Conservation (phyloP, 2,113 vertebrate genomes). For the Progne subis region DNA sequence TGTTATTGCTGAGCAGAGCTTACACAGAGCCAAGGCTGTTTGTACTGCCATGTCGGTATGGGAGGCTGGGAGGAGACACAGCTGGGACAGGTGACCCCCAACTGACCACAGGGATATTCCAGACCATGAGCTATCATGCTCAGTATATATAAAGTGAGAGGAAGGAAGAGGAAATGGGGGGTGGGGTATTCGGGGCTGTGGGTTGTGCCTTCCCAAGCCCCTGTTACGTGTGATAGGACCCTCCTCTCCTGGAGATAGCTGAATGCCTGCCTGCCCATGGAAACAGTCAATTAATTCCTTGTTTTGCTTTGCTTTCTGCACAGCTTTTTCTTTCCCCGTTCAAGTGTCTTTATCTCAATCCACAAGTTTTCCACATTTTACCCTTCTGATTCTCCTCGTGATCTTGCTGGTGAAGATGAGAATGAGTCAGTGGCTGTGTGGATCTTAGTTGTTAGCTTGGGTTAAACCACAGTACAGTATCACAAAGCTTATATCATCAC, state of each 20-base stretch:
- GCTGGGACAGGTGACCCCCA: not conserved
- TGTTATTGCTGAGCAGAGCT: not conserved
- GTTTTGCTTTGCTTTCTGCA: not conserved
- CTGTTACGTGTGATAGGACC: fast-evolving
- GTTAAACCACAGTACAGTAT: not conserved
- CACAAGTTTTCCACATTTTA: not conserved
- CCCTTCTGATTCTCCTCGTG: fast-evolving
- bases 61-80: not conserved
- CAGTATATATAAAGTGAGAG: not conserved
- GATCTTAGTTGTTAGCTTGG: not conserved
- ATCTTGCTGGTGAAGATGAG: not conserved
- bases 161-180: not conserved
- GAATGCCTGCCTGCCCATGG: not conserved
- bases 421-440: not conserved
- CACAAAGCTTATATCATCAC: not conserved
- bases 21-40: not conserved
- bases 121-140: not conserved
- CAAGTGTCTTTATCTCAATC: not conserved
- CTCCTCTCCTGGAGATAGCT: not conserved
- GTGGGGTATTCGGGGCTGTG: not conserved
- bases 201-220: not conserved
- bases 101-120: not conserved
- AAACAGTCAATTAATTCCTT: not conserved
- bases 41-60: fast-evolving
- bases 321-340: not conserved